Conservation (phyloP, 2,797 vertebrate species). For the Oreonectes daqikongensis region DNA sequence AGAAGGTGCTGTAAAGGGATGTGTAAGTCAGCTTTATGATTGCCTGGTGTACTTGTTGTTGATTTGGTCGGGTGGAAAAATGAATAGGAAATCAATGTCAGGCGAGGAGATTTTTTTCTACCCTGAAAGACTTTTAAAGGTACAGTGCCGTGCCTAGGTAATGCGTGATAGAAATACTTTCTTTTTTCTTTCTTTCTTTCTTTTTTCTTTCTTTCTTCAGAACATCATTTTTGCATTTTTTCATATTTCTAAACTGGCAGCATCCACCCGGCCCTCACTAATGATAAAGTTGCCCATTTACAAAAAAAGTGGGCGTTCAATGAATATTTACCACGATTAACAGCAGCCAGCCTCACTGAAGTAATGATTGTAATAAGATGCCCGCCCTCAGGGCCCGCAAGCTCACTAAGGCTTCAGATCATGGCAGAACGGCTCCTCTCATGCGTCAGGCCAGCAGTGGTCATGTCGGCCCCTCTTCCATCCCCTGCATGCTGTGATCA, state of each 20-base stretch:
- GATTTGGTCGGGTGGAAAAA: slow-evolving; percentile 77
- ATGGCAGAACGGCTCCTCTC: slow-evolving; percentile 42
- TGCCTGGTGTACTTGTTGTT: slow-evolving; percentile 82
- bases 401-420: slow-evolving; percentile 39
- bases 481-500: slow-evolving; percentile 74
- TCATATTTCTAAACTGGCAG: slow-evolving; percentile 56
- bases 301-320: slow-evolving; percentile 69
- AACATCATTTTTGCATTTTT: not conserved
- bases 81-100: slow-evolving; percentile 84
- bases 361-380: slow-evolving; percentile 51
- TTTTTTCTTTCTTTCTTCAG: not conserved
- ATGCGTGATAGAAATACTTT: slow-evolving; percentile 17
- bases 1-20: slow-evolving; percentile 68
- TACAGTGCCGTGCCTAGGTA: slow-evolving; percentile 58
- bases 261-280: slow-evolving; percentile 79
- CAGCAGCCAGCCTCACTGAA: slow-evolving; percentile 51
- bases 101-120: slow-evolving; percentile 63
- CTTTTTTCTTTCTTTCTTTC: slow-evolving; percentile 3
- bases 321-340: slow-evolving; percentile 79
- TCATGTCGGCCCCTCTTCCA: slow-evolving; percentile 61
- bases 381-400: slow-evolving; percentile 37
- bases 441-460: slow-evolving; percentile 53
- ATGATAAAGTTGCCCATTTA: slow-evolving; percentile 79
- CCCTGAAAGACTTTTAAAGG: slow-evolving; percentile 66
- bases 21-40: slow-evolving; percentile 75